Conservation (phyloP, 2,888 invertebrate genomes). For the Drosophila dives region DNA sequence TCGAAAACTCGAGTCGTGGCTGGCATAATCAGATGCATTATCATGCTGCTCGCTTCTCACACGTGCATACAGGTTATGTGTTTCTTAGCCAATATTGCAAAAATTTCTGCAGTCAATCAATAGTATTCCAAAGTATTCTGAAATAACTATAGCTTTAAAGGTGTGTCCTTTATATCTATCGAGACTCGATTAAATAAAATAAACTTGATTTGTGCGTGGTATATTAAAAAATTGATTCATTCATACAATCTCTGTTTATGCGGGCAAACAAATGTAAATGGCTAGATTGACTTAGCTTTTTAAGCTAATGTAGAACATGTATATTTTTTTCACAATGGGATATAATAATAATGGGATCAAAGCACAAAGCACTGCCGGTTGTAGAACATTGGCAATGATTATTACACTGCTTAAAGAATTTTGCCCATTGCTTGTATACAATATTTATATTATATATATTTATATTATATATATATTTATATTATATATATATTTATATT, state of each 20-base stretch:
- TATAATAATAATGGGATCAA: not conserved
- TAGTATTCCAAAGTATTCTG: not conserved
- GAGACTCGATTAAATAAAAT: not conserved
- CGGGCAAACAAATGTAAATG: not conserved
- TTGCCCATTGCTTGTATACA: not conserved
- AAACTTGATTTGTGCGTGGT: not conserved
- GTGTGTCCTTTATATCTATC: not conserved
- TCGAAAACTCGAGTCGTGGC: not conserved
- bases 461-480: too few relatives aligned
- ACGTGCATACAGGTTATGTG: not conserved
- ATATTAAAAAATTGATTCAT: not conserved
- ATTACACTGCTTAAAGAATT: not conserved
- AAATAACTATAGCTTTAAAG: not conserved
- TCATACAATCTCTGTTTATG: not conserved
- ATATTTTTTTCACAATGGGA: not conserved
- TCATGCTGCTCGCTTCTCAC: not conserved
- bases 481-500: too few relatives aligned
- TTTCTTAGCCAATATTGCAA: not conserved
- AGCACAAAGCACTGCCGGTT: not conserved
- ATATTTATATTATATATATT: too few relatives aligned
- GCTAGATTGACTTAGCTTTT: not conserved
- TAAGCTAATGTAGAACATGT: not conserved
- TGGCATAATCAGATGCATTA: not conserved
- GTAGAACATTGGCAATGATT: not conserved
- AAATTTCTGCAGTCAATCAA: not conserved